Conservation (phyloP, 2,888 invertebrate species). For the Tenthredo distinguenda region DNA sequence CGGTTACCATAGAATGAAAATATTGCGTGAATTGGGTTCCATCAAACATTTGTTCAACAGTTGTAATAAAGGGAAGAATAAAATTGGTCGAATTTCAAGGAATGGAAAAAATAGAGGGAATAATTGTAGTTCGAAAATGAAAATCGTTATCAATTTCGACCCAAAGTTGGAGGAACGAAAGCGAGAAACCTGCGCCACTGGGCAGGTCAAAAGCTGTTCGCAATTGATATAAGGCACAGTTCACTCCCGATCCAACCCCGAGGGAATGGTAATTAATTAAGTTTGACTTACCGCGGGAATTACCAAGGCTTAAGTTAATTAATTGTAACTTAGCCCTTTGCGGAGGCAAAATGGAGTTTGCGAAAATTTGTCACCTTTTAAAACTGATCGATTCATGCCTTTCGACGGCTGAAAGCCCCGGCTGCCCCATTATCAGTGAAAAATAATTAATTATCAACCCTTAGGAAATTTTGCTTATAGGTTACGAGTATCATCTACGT, state of each 20-base stretch:
- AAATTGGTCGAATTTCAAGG: not conserved
- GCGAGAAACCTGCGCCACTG: not conserved
- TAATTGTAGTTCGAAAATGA: not conserved
- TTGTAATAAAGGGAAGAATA: not conserved
- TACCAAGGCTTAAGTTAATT: constrained; percentile 73
- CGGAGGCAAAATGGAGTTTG: constrained; percentile 59
- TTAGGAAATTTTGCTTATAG: not conserved
- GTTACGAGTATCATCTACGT: not conserved
- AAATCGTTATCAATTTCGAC: not conserved
- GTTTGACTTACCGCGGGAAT: constrained; percentile 76
- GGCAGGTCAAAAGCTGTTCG: constrained; percentile 44
- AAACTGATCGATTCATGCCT: constrained; percentile 58
- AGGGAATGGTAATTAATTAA: constrained; percentile 73
- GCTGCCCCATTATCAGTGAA: constrained; percentile 10
- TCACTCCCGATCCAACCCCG: constrained; percentile 45
- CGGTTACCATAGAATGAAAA: not conserved
- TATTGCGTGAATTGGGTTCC: not conserved
- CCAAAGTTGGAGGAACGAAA: not conserved
- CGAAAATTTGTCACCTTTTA: constrained; percentile 75
- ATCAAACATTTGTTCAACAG: not conserved
- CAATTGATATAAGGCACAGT: constrained; percentile 47
- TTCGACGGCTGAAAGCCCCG: constrained; percentile 8
- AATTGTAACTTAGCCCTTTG: constrained; percentile 72
- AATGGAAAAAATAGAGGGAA: not conserved
- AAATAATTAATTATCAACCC: constrained; percentile 41